Evolutionary conservation across 2,888 invertebrate species (phyloP), one percentile per base, ranked within the genome.

Genomic region (Eurois occulta): DNA sequence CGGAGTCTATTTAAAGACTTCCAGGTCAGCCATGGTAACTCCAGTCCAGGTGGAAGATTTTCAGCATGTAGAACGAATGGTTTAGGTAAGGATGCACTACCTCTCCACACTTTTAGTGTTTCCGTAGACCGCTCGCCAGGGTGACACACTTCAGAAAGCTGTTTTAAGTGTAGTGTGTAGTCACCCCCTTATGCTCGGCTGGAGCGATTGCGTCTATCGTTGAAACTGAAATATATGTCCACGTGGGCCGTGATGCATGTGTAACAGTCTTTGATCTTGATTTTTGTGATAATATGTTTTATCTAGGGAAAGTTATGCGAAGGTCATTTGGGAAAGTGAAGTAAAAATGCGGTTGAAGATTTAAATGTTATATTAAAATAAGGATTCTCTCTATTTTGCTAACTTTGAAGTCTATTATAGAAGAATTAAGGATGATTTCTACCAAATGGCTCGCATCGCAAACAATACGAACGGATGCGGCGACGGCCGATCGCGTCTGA

Each of bases 211-310:
- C 75, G 68, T 72, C 18, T 55, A 55, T 62, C 38, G 41, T 52
- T 64, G 71, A 24, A 66, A 48, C 32, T 68, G 38, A 71, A 80
- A 83, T 83, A 64, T 81, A 55, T 58, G 6, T 21, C 46, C 64
- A 69, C 80, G 82, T 83, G 82, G 75, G 84, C 3, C 24, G 74
- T 78, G 65, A 82, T 79, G 71, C 72, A 79, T 75, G 62, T 41
- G 35, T 11, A 10, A 6, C 2, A 11, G 16, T 78, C 69, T 82
- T 84, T 83, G 84, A 80, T 73, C 58, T 52, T 5, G 35, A 65
- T 24, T 78, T 70, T 78, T 75, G 16, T 67, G 35, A 18, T 66
- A n/a, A 2, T 41, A 41, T 32, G 28, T 58, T 62, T 32, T 28
- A 69, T 60, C 11, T 41, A 18, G 16, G 18, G 8, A 46, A 46